Evolutionary conservation across 2,888 invertebrate genomes (phyloP), one percentile per base, ranked within the genome.

Genomic region (Charanyca ferruginea): DNA sequence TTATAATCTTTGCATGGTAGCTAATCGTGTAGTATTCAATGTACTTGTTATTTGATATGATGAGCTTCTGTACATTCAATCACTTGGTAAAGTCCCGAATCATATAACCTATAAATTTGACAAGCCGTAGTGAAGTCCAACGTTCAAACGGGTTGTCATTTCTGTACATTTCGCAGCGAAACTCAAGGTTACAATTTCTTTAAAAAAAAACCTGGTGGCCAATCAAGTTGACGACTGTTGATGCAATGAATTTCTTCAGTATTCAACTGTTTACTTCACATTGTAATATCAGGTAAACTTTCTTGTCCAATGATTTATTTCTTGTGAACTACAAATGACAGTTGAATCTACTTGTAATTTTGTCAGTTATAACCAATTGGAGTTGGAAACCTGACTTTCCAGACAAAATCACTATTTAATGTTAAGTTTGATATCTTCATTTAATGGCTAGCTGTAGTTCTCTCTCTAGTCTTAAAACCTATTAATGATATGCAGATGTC

Each of bases 21-120:
- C 84, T 79, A 73, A 80, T 78, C 57, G 73, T 83, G 78, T 83
- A 83, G 80, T 86, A 73, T 82, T 79, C 73, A 72, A 80, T 83
- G 74, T 77, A 78, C 74, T 67, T 82, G 80, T 68, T 83, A 78
- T 77, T 70, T 79, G 73, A 66, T 81, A 58, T 62, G 73, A 72
- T 81, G 78, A 83, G 86, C 83, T 79, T 85, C 68, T 82, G 64
- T 85, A 79, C 76, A 75, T 83, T 78, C 72, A 47, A 66, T 83
- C 73, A 84, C 80, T 83, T 81, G 76, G 47, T 73, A 83, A 86
- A 85, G 70, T 86, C 70, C 77, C 70, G 77, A 81, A 74, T 74
- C 58, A 77, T 84, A 90, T 95, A 95, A 95, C 95, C 95, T 95
- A 91, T 83, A 95, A 94, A 89, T 89, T 90, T 94, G 93, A 93